Percentiles rank a stretch among this genome's conserved stretches.
Conservation (phyloP, 92 coral and sea anemone species). For the Isaurus tuberculatus region DNA sequence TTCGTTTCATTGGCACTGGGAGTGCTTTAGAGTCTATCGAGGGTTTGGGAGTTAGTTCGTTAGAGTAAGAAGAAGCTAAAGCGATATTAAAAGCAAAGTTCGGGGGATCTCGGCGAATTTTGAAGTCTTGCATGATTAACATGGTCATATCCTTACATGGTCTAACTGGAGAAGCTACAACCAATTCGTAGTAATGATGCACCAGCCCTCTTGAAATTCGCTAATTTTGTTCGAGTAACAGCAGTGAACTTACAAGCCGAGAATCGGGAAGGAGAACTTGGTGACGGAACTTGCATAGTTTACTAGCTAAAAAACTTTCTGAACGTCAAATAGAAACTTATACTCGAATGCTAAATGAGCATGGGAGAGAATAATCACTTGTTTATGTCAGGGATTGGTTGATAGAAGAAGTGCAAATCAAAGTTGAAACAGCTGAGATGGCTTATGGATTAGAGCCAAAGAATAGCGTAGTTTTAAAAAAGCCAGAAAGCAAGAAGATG, state of each 20-base stretch:
- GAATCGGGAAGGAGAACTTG: constrained; percentile 60
- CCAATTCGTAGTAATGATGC: constrained; percentile 44
- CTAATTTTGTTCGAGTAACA: constrained; percentile 65
- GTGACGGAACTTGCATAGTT: constrained; percentile 66
- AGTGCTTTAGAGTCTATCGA: constrained; percentile 58
- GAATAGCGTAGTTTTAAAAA: neutral
- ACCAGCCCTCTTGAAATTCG: constrained; percentile 60
- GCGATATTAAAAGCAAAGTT: constrained; percentile 55
- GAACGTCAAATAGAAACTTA: constrained; percentile 55
- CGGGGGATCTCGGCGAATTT: constrained; percentile 60
- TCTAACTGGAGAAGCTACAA: constrained; percentile 56
- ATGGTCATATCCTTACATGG: constrained; percentile 70
- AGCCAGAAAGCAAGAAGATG: no score
- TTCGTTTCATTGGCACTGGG: no score
- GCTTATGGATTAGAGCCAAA: no score
- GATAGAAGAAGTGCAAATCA: constrained; percentile 55
- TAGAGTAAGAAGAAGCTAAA: constrained; percentile 30
- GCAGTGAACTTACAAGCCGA: constrained; percentile 74
- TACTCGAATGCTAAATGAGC: constrained; percentile 55
- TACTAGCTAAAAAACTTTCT: constrained; percentile 50
- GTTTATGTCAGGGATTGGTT: constrained; percentile 60
- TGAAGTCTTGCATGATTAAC: no score
- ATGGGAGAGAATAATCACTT: constrained; percentile 42
- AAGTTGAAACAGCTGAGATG: constrained; percentile 54
- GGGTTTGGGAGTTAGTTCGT: constrained; percentile 59